Percentiles rank a stretch among this genome's conserved stretches.
Evolutionary conservation across 2,888 invertebrate genomes (phyloP).

Genomic region (Lithophane leautieri): DNA sequence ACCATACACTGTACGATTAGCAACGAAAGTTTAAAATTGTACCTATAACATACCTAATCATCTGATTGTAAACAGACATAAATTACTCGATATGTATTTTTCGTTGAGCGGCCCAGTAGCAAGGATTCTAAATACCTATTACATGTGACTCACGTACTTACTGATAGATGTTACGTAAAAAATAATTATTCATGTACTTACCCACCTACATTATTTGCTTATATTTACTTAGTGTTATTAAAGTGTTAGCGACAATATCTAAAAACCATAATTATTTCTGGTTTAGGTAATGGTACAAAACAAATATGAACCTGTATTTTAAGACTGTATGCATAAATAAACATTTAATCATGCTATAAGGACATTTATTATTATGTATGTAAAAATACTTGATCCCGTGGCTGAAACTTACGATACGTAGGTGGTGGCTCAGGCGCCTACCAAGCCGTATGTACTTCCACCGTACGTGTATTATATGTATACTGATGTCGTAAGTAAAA

Average conservation of each 20-base stretch:
- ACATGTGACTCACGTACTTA: too few species aligned
- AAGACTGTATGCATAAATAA: not conserved
- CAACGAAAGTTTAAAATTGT: not conserved
- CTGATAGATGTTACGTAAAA: too few species aligned
- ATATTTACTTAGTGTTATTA: too few species aligned
- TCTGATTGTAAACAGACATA: not conserved
- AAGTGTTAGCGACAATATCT: not conserved
- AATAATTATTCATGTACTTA: too few species aligned
- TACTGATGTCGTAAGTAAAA: not conserved
- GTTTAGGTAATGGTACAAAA: not conserved
- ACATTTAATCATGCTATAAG: not conserved
- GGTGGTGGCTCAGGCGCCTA: not conserved
- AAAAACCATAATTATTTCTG: not conserved
- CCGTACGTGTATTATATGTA: not conserved
- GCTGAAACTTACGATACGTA: not conserved
- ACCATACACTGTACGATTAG: not conserved
- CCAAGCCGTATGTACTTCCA: not conserved
- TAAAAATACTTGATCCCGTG: not conserved
- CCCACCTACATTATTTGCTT: too few species aligned
- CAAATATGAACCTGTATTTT: not conserved
- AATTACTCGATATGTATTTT: not conserved
- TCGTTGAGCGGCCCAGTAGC: not conserved
- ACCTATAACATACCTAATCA: too few species aligned
- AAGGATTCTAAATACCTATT: too few species aligned
- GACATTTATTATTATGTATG: not conserved